These are phyloP conservation scores for Potamarius usumacintae DNA, from an alignment of 2,113 vertebrate genomes.

Conservation along the genomic window DNA sequence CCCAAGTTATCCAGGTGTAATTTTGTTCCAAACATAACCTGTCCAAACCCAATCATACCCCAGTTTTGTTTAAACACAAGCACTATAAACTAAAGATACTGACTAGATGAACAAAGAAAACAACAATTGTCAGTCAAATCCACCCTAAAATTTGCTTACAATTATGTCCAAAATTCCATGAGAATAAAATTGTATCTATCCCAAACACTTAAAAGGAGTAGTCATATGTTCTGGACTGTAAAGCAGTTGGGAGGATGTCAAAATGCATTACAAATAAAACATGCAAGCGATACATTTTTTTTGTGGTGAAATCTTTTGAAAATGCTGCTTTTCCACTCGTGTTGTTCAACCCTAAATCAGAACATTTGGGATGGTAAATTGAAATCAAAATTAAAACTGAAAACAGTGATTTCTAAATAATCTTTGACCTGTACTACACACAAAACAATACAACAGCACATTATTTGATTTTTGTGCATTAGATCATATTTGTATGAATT, in stretches of 20 bases:
- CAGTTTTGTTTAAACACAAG: background rate
- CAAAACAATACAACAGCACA: too few species aligned
- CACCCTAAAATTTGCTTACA: background rate
- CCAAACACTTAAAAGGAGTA: background rate
- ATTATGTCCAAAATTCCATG: background rate
- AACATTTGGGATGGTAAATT: too few species aligned
- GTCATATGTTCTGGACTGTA: background rate
- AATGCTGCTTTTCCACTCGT: background rate
- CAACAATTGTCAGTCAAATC: background rate
- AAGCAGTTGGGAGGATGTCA: slow-evolving; percentile 5
- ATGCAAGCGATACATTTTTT: background rate
- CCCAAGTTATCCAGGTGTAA: background rate
- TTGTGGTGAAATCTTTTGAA: background rate
- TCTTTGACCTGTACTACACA: too few species aligned
- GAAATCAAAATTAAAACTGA: too few species aligned
- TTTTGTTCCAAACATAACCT: background rate
- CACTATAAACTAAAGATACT: background rate
- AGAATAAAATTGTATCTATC: background rate
- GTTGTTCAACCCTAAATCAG: too few species aligned
- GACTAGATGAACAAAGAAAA: background rate
- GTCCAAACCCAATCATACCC: background rate
- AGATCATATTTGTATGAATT: too few species aligned
- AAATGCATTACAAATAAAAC: background rate
- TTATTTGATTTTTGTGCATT: too few species aligned
- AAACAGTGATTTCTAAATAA: too few species aligned